Percentiles rank a stretch among this genome's conserved stretches.
Conservation (phyloP, 2,113 vertebrate genomes). For the Hippocampus mohnikei region DNA sequence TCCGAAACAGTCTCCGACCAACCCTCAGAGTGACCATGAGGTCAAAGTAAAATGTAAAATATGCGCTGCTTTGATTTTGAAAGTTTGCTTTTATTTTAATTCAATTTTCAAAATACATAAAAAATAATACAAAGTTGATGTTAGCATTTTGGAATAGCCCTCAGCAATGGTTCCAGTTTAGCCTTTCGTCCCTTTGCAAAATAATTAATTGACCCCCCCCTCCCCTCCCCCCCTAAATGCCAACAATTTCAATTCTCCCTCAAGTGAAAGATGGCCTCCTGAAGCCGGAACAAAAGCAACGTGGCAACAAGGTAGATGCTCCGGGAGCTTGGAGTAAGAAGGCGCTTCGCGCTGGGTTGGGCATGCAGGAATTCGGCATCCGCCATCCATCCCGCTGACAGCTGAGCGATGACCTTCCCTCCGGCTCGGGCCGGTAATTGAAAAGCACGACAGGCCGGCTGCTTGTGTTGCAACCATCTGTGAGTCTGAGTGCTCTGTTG, state of each 20-base stretch:
- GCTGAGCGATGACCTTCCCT: constrained; percentile 68
- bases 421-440: constrained; percentile 66
- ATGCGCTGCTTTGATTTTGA: too few species aligned
- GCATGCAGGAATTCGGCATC: constrained; percentile 50
- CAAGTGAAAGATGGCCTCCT: constrained; percentile 63
- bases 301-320: not conserved
- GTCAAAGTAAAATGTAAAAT: too few species aligned
- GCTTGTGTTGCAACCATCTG: constrained; percentile 67
- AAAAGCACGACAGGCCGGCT: constrained; percentile 68
- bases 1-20: too few species aligned
- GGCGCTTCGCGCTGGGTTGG: constrained; percentile 9
- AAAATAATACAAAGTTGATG: too few species aligned
- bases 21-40: too few species aligned
- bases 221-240: not conserved
- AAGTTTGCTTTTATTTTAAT: too few species aligned
- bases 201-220: too few species aligned
- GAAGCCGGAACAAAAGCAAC: constrained; percentile 34
- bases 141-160: too few species aligned
- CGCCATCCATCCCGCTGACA: constrained; percentile 33
- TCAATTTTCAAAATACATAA: too few species aligned
- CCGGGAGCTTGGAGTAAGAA: constrained; percentile 22
- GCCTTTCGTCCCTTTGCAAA: too few species aligned
- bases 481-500: constrained; percentile 65
- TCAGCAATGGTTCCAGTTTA: too few species aligned
- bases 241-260: not conserved